Evolutionary conservation across 1,140 invertebrate genomes (phyloP), one percentile per base, ranked within the genome.

Genomic region (Caenorhabditis tropicalis): DNA sequence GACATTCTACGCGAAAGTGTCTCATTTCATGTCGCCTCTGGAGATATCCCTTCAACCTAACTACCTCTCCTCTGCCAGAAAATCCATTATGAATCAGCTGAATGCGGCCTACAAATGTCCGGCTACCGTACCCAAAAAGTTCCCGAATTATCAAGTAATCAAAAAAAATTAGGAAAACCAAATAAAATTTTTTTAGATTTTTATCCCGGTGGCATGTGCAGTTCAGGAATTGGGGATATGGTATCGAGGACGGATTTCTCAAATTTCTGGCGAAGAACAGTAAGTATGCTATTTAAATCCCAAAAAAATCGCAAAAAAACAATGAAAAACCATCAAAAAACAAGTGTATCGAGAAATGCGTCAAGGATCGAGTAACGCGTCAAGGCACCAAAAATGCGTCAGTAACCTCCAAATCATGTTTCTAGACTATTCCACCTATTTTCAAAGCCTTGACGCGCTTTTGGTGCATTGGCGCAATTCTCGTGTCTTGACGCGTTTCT

Each of bases 41-140:
- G 65, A 74, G n/a, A 74, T 74, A 19, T 46, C 65, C 9, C 65
- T 74, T 21, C 65, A 74, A 46, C 65, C 65, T 2, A 74, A 74
- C 43, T 74, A 74, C n/a, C n/a, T 74, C 19, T 24, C 19, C n/a
- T 43, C 65, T 10, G 65, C 36, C 36, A n/a, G 65, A 74, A 74
- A 74, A 74, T 74, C 65, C 21, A 74, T 74, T 36, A 74, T 74
- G 65, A 24, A 74, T 43, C 65, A 74, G 36, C 15, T 74, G 65
- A 74, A 74, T 74, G 65, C 36, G 12, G 15, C 33, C 21, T 74
- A 74, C 27, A 12, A 74, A 6, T 36, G 29, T 31, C 24, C 24
- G 56, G 12, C 12, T 1, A 60, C 24, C 3, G 31, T 36, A 36
- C 60, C 29, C 4, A 19, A 70, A 29, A 9, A 10, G 21, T 58